phyloP scores from a whole-genome alignment of 2,888 invertebrate species.

The Drosophila mimica region DNA sequence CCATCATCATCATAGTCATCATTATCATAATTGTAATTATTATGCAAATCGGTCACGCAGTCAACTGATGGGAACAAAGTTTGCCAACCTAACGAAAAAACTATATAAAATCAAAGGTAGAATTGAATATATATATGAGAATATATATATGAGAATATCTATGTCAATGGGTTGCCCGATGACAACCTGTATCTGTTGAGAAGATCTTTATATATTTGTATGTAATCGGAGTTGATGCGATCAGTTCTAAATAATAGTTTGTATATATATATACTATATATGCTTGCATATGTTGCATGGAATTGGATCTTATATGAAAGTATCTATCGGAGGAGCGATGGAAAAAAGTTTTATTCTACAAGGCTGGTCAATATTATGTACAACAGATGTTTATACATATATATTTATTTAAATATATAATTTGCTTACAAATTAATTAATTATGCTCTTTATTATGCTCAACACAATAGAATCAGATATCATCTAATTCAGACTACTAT shows the following conservation, averaged over 20 bases:
- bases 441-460: background rate
- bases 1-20: slow-evolving; percentile 3
- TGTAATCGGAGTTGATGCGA: background rate
- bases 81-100: background rate
- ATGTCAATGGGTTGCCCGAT: background rate
- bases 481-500: background rate
- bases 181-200: background rate
- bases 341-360: too few species aligned
- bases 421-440: background rate
- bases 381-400: too few species aligned
- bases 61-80: slow-evolving; percentile 17
- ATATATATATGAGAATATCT: background rate
- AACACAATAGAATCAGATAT: background rate
- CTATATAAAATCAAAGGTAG: background rate
- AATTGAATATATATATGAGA: background rate
- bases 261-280: too few species aligned
- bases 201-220: background rate
- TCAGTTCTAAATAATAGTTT: background rate
- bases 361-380: too few species aligned
- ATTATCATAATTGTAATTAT: slow-evolving; percentile 11
- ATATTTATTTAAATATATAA: too few species aligned
- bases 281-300: too few species aligned
- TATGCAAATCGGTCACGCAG: slow-evolving; percentile 23
- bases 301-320: too few species aligned
- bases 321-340: too few species aligned